Evolutionary conservation across 1,140 invertebrate genomes (phyloP).

Genomic region (Akabosia matsudoensis): DNA sequence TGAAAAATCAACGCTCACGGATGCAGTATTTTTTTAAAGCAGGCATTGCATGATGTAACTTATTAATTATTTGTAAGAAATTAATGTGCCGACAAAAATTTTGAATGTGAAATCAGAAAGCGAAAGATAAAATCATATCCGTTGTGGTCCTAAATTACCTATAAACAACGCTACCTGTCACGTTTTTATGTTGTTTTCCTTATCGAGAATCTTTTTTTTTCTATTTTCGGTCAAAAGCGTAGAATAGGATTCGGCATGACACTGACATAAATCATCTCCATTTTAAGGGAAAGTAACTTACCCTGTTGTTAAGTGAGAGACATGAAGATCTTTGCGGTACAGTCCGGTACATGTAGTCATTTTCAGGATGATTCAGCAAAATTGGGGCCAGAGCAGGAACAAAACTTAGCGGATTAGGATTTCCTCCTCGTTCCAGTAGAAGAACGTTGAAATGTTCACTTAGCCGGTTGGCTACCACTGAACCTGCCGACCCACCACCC

Average conservation of each 20-base stretch:
- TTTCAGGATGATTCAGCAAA: conserved; percentile 60
- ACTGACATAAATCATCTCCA: background rate
- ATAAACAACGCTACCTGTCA: too few species aligned
- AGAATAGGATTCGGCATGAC: too few species aligned
- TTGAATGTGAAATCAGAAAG: background rate
- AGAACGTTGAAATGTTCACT: conserved; percentile 53
- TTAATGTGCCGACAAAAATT: too few species aligned
- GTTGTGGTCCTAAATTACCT: too few species aligned
- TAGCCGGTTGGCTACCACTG: conserved; percentile 57
- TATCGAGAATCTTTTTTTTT: background rate
- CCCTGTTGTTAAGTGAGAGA: conserved; percentile 51
- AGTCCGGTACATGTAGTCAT: conserved; percentile 67
- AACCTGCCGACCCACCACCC: conserved; percentile 58
- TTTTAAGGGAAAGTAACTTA: background rate
- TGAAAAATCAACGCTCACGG: too few species aligned
- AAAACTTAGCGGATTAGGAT: conserved; percentile 50
- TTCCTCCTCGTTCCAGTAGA: conserved; percentile 54
- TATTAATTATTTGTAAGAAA: too few species aligned
- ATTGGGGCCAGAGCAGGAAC: conserved; percentile 57
- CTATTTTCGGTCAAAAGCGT: background rate
- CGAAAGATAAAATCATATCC: background rate
- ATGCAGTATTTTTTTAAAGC: too few species aligned
- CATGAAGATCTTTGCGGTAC: conserved; percentile 60
- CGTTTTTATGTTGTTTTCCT: too few species aligned
- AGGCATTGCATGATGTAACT: too few species aligned